These are phyloP conservation scores for Psilopsiagon aurifrons DNA, from an alignment of 2,113 vertebrate species.

Conservation along the genomic window DNA sequence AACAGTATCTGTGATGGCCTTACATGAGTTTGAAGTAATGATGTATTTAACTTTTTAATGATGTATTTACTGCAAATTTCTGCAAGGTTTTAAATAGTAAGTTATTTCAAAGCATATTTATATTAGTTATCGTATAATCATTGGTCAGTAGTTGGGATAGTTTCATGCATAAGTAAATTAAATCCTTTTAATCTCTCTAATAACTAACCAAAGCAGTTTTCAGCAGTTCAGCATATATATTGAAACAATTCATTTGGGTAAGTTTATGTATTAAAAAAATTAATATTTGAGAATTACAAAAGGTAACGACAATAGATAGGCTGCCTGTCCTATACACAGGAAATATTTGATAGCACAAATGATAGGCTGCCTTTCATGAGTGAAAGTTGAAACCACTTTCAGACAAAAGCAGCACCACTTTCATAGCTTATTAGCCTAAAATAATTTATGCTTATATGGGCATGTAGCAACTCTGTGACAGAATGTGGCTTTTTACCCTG, in stretches of 20 bases:
- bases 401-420: background rate
- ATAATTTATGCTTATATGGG: background rate
- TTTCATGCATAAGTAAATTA: background rate
- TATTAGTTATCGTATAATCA: background rate
- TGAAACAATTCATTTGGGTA: background rate
- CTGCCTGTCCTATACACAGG: background rate
- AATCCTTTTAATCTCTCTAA: background rate
- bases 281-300: background rate
- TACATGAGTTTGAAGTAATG: background rate
- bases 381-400: background rate
- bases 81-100: background rate
- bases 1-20: background rate
- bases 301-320: background rate
- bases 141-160: background rate
- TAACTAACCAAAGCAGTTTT: background rate
- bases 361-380: background rate
- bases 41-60: background rate
- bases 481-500: background rate
- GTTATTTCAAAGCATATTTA: background rate
- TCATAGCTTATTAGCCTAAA: background rate
- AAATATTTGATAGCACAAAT: background rate
- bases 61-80: background rate
- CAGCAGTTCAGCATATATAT: background rate
- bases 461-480: background rate
- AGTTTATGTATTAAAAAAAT: background rate